A percentile compares a stretch with the other conserved stretches of the same genome.
Conservation (phyloP, 2,113 vertebrate species). For the Rhea americana region DNA sequence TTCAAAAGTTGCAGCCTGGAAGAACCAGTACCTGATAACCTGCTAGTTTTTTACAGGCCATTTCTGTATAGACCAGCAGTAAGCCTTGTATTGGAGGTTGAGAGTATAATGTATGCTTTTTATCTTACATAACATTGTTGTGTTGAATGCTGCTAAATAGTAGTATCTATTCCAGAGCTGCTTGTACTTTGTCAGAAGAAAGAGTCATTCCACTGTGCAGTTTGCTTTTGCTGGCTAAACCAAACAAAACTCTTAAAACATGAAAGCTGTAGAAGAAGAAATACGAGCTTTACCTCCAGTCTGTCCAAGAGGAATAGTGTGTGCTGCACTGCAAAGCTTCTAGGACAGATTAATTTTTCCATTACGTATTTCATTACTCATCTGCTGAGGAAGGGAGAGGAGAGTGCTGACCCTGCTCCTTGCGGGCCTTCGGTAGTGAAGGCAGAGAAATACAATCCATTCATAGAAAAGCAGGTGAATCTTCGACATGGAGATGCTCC, state of each 20-base stretch:
- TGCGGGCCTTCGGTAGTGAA: background rate
- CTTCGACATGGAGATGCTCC: background rate
- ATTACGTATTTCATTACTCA: background rate
- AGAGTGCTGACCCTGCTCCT: background rate
- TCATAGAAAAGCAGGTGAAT: background rate
- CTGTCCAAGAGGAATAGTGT: background rate
- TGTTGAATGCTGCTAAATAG: background rate
- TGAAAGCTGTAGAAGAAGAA: background rate
- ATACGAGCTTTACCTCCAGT: background rate
- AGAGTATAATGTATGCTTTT: accelerated
- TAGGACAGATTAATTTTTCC: background rate
- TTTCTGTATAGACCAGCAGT: background rate
- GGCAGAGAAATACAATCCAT: background rate
- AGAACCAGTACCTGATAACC: background rate
- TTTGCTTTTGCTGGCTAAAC: background rate
- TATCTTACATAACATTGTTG: background rate
- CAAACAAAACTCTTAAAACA: background rate
- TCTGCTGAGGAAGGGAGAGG: background rate
- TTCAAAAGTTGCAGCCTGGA: background rate
- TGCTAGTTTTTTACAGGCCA: background rate
- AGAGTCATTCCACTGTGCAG: accelerated
- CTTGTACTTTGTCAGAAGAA: background rate
- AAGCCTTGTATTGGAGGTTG: background rate
- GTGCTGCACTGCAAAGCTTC: background rate
- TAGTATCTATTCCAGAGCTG: background rate